Percentiles rank a stretch among this genome's conserved stretches.
Conservation (phyloP, 2,888 invertebrate genomes). For the Tipula confusa region DNA sequence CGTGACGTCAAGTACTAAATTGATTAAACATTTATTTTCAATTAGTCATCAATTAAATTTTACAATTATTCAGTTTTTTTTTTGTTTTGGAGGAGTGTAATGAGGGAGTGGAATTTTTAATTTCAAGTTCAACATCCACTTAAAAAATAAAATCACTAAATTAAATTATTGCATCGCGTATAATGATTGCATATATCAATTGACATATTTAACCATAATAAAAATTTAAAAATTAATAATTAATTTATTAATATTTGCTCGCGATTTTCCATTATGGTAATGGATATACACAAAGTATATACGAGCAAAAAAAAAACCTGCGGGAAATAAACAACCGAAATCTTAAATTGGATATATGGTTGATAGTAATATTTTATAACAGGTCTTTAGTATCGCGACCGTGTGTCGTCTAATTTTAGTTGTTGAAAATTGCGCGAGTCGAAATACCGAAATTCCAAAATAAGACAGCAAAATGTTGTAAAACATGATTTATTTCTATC, state of each 20-base stretch:
- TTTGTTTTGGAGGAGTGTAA: neutral
- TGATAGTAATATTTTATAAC: neutral
- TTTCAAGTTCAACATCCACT: neutral
- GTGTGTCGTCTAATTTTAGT: neutral
- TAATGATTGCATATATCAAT: neutral
- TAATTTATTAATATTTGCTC: neutral
- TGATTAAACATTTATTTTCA: neutral
- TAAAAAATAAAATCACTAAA: neutral
- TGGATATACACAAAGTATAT: neutral
- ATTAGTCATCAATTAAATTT: neutral
- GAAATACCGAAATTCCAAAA: neutral
- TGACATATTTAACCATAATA: slow-evolving; percentile 16
- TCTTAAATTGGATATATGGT: neutral
- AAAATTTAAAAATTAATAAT: neutral
- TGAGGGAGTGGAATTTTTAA: neutral
- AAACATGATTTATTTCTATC: neutral
- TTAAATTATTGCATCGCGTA: neutral
- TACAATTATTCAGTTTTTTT: neutral
- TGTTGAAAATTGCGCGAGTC: neutral
- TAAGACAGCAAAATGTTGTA: neutral
- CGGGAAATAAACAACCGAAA: neutral
- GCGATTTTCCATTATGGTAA: neutral
- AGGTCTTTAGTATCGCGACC: neutral
- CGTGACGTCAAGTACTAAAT: neutral
- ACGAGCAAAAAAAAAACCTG: neutral